These are phyloP conservation scores for Podarcis muralis DNA, from an alignment of 2,113 vertebrate species.

Conservation along the genomic window DNA sequence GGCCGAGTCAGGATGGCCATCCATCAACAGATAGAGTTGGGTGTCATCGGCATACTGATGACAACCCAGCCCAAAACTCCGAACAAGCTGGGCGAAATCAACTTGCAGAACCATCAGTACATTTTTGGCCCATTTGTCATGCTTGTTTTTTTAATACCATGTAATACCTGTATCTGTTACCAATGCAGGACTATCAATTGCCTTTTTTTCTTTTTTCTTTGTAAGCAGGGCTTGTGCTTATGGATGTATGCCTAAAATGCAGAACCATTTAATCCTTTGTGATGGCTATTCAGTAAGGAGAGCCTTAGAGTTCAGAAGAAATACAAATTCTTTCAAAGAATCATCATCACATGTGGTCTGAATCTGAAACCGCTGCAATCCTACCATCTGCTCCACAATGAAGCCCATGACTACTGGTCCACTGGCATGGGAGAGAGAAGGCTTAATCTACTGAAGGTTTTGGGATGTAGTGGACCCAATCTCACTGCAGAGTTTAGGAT, in stretches of 20 bases:
- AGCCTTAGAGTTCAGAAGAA: not conserved
- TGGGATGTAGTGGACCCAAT: not conserved
- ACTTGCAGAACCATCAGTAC: not conserved
- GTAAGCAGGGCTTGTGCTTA: not conserved
- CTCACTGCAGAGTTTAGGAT: not conserved
- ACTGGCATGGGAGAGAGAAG: not conserved
- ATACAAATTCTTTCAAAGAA: not conserved
- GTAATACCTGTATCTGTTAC: no score
- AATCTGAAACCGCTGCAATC: not conserved
- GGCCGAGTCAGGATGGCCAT: no score
- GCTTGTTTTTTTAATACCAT: no score
- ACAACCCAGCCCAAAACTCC: no score
- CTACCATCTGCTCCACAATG: no score
- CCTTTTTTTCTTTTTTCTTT: no score
- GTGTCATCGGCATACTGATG: no score
- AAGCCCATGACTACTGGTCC: no score
- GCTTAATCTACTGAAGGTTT: not conserved
- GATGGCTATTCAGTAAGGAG: not conserved
- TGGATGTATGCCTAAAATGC: not conserved
- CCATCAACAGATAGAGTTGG: no score
- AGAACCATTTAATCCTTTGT: not conserved
- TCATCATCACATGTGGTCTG: not conserved
- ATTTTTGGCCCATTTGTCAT: not conserved
- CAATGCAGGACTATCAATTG: no score
- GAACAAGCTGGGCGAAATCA: no score